Evolutionary conservation across 2,888 invertebrate genomes (phyloP).

Genomic region (Corythucha ciliata): DNA sequence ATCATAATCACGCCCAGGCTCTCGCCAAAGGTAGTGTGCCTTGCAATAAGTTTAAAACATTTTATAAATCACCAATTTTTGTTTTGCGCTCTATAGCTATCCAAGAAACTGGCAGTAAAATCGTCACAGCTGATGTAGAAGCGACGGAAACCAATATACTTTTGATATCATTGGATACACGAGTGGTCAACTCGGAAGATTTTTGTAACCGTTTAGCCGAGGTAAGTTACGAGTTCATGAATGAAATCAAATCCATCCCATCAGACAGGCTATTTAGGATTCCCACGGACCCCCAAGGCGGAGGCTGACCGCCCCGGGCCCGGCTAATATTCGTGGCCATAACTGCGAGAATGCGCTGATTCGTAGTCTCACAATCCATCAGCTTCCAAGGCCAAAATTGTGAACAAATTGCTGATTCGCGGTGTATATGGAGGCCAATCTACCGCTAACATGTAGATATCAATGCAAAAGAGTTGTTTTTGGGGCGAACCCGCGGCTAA

Average conservation of each 20-base stretch:
- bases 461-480: no score
- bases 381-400: no score
- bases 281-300: no score
- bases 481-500: no score
- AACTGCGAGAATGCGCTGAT: no score
- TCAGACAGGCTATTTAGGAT: neutral
- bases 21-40: constrained; percentile 60
- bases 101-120: constrained; percentile 48
- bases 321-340: no score
- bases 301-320: no score
- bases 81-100: constrained; percentile 41
- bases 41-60: neutral
- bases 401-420: no score
- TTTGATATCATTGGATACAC: constrained; percentile 50
- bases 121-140: constrained; percentile 53
- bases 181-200: constrained; percentile 47
- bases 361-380: no score
- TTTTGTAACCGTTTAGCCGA: constrained; percentile 48
- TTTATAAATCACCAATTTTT: neutral
- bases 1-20: constrained; percentile 59
- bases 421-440: no score
- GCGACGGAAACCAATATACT: constrained; percentile 66
- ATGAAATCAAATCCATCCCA: constrained; percentile 3
- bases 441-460: no score
- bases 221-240: constrained; percentile 35